Conservation (phyloP, 1,140 invertebrate genomes). For the Hirudo medicinalis region DNA sequence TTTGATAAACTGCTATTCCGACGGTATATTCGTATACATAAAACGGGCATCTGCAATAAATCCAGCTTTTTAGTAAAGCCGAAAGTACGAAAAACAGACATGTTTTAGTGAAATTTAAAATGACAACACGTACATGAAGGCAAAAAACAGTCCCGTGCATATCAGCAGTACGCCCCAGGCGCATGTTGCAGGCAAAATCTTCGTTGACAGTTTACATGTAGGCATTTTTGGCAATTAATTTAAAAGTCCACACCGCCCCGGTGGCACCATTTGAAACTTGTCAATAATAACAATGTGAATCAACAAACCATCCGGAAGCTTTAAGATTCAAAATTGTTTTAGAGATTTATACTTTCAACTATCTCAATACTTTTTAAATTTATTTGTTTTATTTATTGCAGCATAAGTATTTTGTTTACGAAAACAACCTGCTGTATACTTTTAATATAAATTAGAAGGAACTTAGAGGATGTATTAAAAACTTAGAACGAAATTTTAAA, state of each 20-base stretch:
- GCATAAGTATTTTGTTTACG: too few relatives aligned
- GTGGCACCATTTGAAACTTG: too few relatives aligned
- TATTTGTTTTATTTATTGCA: too few relatives aligned
- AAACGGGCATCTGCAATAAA: constrained; percentile 60
- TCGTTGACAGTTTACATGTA: constrained; percentile 21
- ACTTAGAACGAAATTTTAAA: too few relatives aligned
- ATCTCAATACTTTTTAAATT: too few relatives aligned
- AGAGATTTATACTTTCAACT: too few relatives aligned
- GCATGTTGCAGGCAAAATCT: constrained; percentile 63
- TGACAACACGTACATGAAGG: constrained; percentile 74
- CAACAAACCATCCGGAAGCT: too few relatives aligned
- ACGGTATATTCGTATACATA: constrained; percentile 64
- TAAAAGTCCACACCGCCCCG: not conserved
- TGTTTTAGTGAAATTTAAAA: constrained; percentile 19
- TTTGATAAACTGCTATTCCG: constrained; percentile 83
- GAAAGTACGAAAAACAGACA: constrained; percentile 16
- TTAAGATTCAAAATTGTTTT: too few relatives aligned
- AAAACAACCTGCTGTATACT: too few relatives aligned
- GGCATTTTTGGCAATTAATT: constrained; percentile 19
- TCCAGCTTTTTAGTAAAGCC: constrained; percentile 23
- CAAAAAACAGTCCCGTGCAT: constrained; percentile 84
- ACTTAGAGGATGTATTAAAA: too few relatives aligned
- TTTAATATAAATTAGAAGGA: too few relatives aligned
- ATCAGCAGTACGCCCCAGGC: constrained; percentile 82
- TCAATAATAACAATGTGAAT: too few relatives aligned